Percentiles rank a stretch among this genome's conserved stretches.
Conservation (phyloP, 2,797 vertebrate genomes). For the Benthosema pterotum region DNA sequence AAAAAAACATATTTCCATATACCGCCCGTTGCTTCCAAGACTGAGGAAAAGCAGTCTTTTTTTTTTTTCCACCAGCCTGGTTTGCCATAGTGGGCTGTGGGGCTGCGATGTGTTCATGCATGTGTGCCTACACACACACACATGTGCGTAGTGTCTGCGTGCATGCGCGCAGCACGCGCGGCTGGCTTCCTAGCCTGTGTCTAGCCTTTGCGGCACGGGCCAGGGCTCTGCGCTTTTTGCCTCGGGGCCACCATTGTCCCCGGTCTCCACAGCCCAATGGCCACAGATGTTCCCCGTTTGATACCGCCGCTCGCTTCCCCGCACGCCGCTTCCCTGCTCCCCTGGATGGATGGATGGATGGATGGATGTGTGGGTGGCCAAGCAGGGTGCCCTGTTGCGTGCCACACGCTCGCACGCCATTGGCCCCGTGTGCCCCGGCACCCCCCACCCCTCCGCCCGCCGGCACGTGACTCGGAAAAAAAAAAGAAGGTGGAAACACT, state of each 20-base stretch:
- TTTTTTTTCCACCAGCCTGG: conserved; percentile 5
- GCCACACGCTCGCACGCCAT: conserved; percentile 64
- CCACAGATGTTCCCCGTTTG: conserved; percentile 87
- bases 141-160: conserved; percentile 19
- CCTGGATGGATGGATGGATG: conserved; percentile 79
- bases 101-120: background rate
- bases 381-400: conserved; percentile 78
- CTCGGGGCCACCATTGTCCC: conserved; percentile 80
- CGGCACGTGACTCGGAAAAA: conserved; percentile 57
- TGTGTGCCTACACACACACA: background rate
- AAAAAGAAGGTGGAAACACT: conserved; percentile 45
- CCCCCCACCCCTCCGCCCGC: conserved; percentile 35
- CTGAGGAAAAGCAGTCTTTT: too few species aligned
- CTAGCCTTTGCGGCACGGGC: conserved; percentile 80
- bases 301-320: conserved; percentile 77
- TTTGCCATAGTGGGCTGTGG: conserved; percentile 4
- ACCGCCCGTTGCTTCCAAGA: too few species aligned
- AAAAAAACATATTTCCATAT: too few species aligned
- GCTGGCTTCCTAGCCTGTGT: conserved; percentile 76
- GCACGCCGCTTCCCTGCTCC: conserved; percentile 62
- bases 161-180: conserved; percentile 18
- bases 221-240: conserved; percentile 77
- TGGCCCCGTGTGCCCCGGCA: conserved; percentile 63
- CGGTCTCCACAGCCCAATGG: conserved; percentile 82
- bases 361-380: conserved; percentile 83